A percentile compares a stretch with the other conserved stretches of the same genome.
phyloP scores from a whole-genome alignment of 2,888 invertebrate species.

The Baccha elongata region DNA sequence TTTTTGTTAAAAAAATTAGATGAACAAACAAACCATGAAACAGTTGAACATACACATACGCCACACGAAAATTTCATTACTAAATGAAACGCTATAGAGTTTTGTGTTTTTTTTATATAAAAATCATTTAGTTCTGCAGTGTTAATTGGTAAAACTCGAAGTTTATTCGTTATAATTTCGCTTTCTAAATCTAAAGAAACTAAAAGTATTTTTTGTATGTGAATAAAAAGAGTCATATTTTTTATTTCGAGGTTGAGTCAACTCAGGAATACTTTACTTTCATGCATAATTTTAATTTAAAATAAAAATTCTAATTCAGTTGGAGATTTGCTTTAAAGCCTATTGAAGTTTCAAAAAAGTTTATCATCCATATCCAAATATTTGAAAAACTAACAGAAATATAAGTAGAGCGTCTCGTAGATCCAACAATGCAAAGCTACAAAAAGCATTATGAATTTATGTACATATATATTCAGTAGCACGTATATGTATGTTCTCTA shows the following conservation, averaged over 20 bases:
- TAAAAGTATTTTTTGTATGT: conserved; percentile 29
- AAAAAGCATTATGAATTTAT: conserved; percentile 17
- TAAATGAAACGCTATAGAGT: conserved; percentile 29
- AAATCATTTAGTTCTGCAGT: conserved; percentile 64
- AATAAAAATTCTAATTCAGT: neutral
- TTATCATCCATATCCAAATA: conserved; percentile 41
- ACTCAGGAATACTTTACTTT: conserved; percentile 6
- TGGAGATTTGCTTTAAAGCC: neutral
- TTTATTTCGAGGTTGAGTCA: conserved; percentile 50
- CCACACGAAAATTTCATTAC: conserved; percentile 13
- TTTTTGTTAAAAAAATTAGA: conserved; percentile 39
- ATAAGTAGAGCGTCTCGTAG: neutral
- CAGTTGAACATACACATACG: conserved; percentile 56
- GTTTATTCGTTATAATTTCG: conserved; percentile 57
- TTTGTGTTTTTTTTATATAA: conserved; percentile 41
- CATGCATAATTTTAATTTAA: neutral
- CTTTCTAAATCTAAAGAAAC: conserved; percentile 59
- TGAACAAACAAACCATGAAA: conserved; percentile 62
- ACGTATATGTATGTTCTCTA: conserved; percentile 35
- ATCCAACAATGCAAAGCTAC: conserved; percentile 6
- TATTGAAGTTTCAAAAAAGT: neutral
- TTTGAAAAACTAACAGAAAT: conserved; percentile 27
- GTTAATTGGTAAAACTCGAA: conserved; percentile 72
- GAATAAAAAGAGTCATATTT: conserved; percentile 4
- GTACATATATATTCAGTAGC: conserved; percentile 57